Evolutionary conservation across 2,888 invertebrate genomes (phyloP).

Genomic region (Erebia epiphron): DNA sequence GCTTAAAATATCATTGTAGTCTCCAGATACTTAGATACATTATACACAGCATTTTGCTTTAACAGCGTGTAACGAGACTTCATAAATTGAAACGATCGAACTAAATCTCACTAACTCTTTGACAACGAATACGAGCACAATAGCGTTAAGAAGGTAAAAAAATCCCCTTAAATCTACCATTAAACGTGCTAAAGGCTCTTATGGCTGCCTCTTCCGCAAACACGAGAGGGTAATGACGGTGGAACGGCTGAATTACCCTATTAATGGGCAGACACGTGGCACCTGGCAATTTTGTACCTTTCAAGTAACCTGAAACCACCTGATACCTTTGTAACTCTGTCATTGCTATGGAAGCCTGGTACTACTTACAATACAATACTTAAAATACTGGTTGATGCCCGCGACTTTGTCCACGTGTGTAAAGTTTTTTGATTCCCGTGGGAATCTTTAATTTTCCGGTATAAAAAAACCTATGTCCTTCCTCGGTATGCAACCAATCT

Average conservation of each 20-base stretch:
- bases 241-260: constrained; percentile 60
- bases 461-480: no score
- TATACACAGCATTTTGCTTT: no score
- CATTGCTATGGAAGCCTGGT: no score
- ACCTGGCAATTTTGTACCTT: constrained; percentile 35
- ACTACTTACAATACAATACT: no score
- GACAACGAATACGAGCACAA: constrained; percentile 21
- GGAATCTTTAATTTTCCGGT: no score
- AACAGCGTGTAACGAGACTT: no score
- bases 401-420: no score
- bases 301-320: not conserved
- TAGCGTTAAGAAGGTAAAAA: constrained; percentile 42
- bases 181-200: constrained; percentile 60
- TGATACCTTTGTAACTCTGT: not conserved
- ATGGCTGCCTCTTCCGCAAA: constrained; percentile 49
- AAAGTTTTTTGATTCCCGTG: no score
- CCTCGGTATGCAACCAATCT: no score
- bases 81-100: constrained; percentile 9
- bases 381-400: no score
- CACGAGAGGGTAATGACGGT: constrained; percentile 49
- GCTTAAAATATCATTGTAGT: not conserved
- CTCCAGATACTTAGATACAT: no score
- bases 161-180: constrained; percentile 53
- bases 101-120: constrained; percentile 10
- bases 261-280: constrained; percentile 57